Percentiles rank a stretch among this genome's conserved stretches.
These are phyloP conservation scores for Coluber constrictor DNA, from an alignment of 2,797 vertebrate genomes.

Conservation along the genomic window DNA sequence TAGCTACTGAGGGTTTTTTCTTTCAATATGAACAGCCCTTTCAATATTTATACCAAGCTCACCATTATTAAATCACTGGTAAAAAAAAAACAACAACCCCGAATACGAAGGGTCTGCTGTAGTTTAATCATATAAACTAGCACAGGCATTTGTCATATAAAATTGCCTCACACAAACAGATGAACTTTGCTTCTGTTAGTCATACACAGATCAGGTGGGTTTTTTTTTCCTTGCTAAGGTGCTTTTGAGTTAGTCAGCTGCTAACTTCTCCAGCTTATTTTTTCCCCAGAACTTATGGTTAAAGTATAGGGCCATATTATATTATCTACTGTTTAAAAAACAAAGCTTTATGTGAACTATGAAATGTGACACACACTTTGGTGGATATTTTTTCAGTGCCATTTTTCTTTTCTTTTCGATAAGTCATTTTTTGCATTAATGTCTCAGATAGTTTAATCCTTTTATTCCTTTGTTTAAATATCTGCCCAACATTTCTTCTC, in stretches of 20 bases:
- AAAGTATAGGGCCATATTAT: constrained; percentile 69
- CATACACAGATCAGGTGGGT: constrained; percentile 62
- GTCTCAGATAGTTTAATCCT: constrained; percentile 50
- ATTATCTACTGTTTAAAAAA: constrained; percentile 62
- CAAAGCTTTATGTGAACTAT: constrained; percentile 39
- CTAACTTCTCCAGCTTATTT: constrained; percentile 73
- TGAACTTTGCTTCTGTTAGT: constrained; percentile 65
- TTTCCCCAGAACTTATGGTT: constrained; percentile 70
- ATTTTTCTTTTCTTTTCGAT: constrained; percentile 30
- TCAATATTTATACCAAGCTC: constrained; percentile 76
- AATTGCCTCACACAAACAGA: constrained; percentile 69
- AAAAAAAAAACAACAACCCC: constrained; percentile 60
- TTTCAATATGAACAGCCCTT: constrained; percentile 55
- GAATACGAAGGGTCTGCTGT: constrained; percentile 61
- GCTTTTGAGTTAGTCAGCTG: constrained; percentile 68
- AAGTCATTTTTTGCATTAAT: constrained; percentile 27
- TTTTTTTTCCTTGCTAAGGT: constrained; percentile 69
- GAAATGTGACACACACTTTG: constrained; percentile 54
- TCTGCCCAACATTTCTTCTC: background rate
- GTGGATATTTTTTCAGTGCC: constrained; percentile 42
- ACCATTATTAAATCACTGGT: constrained; percentile 75
- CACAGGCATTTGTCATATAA: constrained; percentile 71
- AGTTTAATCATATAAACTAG: constrained; percentile 73
- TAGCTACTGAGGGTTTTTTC: constrained; percentile 41
- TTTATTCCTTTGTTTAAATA: background rate